phyloP scores from a whole-genome alignment of 2,888 invertebrate species.

The Callyntrura guangdongensis region DNA sequence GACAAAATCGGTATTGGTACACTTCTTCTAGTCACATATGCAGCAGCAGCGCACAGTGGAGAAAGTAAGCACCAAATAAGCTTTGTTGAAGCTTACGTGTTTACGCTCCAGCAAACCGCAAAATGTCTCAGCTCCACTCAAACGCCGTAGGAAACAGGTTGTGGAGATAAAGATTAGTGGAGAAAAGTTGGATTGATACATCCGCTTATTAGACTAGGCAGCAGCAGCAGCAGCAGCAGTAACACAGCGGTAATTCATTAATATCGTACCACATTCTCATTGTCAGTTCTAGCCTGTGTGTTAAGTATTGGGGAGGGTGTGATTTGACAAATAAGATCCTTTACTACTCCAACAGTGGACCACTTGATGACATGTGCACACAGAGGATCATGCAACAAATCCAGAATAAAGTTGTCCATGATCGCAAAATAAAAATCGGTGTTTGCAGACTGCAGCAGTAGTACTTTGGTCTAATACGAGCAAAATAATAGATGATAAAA shows the following conservation, averaged over 20 bases:
- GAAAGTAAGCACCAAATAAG: not conserved
- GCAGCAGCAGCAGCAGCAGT: not conserved
- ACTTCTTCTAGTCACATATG: not conserved
- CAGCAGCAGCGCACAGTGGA: not conserved
- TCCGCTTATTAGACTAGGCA: not conserved
- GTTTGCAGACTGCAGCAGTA: not conserved
- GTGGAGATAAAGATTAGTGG: constrained; percentile 7
- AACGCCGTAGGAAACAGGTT: constrained; percentile 46
- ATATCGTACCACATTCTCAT: not conserved
- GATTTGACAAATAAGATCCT: not conserved
- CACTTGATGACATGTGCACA: constrained; percentile 74
- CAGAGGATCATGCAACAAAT: constrained; percentile 42
- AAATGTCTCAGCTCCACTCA: constrained; percentile 54
- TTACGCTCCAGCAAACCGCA: constrained; percentile 61
- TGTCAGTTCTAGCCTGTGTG: not conserved
- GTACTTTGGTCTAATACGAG: not conserved
- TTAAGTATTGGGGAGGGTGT: not conserved
- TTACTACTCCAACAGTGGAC: not conserved
- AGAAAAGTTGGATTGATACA: not conserved
- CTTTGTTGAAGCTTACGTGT: constrained; percentile 34
- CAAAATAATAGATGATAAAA: no score
- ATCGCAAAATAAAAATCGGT: constrained; percentile 17
- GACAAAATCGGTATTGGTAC: not conserved
- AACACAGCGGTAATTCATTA: not conserved
- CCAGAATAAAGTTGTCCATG: constrained; percentile 9